Percentiles rank a stretch among this genome's conserved stretches.
These are phyloP conservation scores for Olivierus martensii DNA, from an alignment of 1,140 invertebrate species.

Conservation along the genomic window DNA sequence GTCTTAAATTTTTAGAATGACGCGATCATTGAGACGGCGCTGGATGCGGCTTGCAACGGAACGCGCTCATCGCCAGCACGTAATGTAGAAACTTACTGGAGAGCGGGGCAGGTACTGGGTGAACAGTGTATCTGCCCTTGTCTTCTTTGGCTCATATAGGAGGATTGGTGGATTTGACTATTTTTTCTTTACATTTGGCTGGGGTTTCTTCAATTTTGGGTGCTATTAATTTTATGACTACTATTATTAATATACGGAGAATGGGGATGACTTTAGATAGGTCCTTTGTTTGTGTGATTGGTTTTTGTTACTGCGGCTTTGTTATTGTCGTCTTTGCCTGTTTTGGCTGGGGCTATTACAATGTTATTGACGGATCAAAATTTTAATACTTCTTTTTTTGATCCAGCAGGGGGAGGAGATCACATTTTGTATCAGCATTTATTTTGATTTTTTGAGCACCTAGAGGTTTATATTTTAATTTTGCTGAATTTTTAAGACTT, in stretches of 20 bases:
- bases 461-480: constrained; percentile 58
- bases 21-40: no score
- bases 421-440: constrained; percentile 58
- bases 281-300: constrained; percentile 45
- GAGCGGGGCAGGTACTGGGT: constrained; percentile 43
- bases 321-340: constrained; percentile 47
- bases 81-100: no score
- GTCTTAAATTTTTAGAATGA: no score
- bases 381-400: constrained; percentile 53
- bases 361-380: constrained; percentile 55
- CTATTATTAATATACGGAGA: constrained; percentile 30
- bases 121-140: constrained; percentile 52
- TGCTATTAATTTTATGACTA: constrained; percentile 45
- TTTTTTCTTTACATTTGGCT: constrained; percentile 50
- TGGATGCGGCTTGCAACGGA: no score
- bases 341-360: constrained; percentile 54
- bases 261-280: constrained; percentile 33
- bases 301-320: constrained; percentile 50
- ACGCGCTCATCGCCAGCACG: no score
- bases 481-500: constrained; percentile 42
- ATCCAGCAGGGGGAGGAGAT: constrained; percentile 47
- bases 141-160: constrained; percentile 40
- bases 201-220: constrained; percentile 51
- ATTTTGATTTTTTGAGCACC: constrained; percentile 66
- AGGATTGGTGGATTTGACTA: constrained; percentile 45